These are phyloP conservation scores for Corticium candelabrum DNA, from an alignment of 37 sponge, comb jelly and placozoan genomes.

Conservation along the genomic window DNA sequence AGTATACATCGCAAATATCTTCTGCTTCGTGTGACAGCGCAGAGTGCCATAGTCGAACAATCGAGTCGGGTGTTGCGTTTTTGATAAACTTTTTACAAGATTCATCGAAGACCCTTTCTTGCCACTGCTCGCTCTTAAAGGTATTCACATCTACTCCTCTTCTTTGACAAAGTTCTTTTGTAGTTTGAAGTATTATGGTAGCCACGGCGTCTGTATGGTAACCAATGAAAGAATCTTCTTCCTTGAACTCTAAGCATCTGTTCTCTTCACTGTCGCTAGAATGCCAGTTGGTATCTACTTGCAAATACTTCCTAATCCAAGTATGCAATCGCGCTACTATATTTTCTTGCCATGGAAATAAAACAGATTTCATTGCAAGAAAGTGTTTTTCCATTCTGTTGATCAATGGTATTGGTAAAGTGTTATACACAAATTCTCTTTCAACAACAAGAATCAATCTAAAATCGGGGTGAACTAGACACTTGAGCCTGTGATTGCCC, in stretches of 20 bases:
- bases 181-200: slow-evolving; percentile 78
- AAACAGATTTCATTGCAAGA: slow-evolving; percentile 17
- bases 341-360: slow-evolving; percentile 29
- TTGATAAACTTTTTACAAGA: slow-evolving; percentile 36
- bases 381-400: slow-evolving; percentile 59
- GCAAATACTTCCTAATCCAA: slow-evolving; percentile 34
- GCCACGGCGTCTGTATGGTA: slow-evolving; percentile 79
- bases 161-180: not conserved
- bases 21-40: not conserved
- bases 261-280: not conserved
- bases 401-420: slow-evolving; percentile 55
- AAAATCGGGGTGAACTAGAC: slow-evolving; percentile 38
- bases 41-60: slow-evolving; percentile 23
- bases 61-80: slow-evolving; percentile 48
- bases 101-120: not conserved
- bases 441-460: slow-evolving; percentile 33
- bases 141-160: not conserved
- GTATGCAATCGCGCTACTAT: slow-evolving; percentile 13
- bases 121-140: not conserved
- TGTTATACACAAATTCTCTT: slow-evolving; percentile 23
- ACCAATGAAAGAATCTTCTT: slow-evolving; percentile 77
- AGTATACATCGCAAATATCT: slow-evolving; percentile 16
- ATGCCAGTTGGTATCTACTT: not conserved
- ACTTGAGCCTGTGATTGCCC: slow-evolving; percentile 31
- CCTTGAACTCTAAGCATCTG: not conserved